Evolutionary conservation across 2,888 invertebrate genomes (phyloP), one percentile per base, ranked within the genome.

Genomic region (Papilio gigon): DNA sequence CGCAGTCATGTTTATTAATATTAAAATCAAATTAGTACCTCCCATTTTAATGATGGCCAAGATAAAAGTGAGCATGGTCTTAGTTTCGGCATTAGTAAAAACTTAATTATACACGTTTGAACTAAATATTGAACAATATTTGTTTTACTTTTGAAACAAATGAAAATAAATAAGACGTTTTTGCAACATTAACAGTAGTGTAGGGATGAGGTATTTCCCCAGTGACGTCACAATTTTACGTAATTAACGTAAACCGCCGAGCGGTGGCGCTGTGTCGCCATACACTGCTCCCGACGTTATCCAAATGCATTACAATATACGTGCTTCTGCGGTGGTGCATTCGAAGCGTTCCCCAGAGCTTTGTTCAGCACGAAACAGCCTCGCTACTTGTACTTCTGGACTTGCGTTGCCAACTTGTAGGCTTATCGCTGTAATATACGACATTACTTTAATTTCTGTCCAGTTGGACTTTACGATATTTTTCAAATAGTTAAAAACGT

Each of bases 191-290:
- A 81, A 80, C 77, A 81, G 79, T n/a, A 53, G 30, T 75, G 77
- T 75, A 76, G 77, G 73, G 76, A 75, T 73, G 73, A 63, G 70
- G 72, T 75, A 77, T 78, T 82, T 84, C 85, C 79, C 82, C 62
- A 70, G 84, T 79, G 88, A 84, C 86, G 85, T 87, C 84, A 87
- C 84, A 83, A 83, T 87, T 86, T 87, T 83, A 85, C 83, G 84
- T 86, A 88, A 89, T 89, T 89, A 88, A 82, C 86, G 83, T 80
- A 72, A 75, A 71, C 76, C 75, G 78, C 75, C 69, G 70, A 68
- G 74, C 74, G 78, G 77, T 77, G 79, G 76, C 76, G 77, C 77
- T 73, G 73, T 77, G 76, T 76, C 76, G 76, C 76, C 77, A 77
- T 78, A 78, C 79, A 78, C 77, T 70, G 70, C 80, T 76, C 80